phyloP scores from a whole-genome alignment of 2,888 invertebrate genomes.

The Loripinus fragilis region DNA sequence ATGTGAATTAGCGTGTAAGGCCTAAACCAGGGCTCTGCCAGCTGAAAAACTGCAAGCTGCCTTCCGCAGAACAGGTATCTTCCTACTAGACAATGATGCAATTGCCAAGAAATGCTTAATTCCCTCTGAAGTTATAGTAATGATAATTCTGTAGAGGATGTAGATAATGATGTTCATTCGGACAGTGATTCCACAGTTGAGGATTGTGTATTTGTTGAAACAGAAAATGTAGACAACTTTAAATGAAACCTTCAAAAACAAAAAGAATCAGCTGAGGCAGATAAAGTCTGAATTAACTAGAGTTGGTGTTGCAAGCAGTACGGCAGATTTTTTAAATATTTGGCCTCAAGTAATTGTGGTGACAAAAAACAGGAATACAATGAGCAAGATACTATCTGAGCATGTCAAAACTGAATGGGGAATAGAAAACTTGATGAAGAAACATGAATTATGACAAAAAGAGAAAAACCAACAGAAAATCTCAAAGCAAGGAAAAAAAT shows the following conservation, averaged over 20 bases:
- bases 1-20: slow-evolving; percentile 24
- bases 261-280: neutral
- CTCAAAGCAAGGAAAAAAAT: no score
- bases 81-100: slow-evolving; percentile 9
- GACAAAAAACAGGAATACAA: no score
- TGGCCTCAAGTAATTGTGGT: no score
- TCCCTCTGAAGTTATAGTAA: neutral
- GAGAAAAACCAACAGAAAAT: no score
- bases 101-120: neutral
- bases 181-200: neutral
- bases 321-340: no score
- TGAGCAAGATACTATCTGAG: no score
- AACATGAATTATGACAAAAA: no score
- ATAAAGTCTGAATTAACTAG: neutral
- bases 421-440: no score
- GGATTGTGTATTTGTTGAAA: no score
- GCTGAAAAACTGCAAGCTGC: slow-evolving; percentile 25
- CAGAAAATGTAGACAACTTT: no score
- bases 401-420: no score
- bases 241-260: neutral
- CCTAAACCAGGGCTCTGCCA: slow-evolving; percentile 25
- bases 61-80: slow-evolving; percentile 8
- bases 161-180: neutral
- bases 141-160: neutral
- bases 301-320: no score